Evolutionary conservation across 2,113 vertebrate genomes (phyloP), one percentile per base, ranked within the genome.

Genomic region (Cinclus cinclus): DNA sequence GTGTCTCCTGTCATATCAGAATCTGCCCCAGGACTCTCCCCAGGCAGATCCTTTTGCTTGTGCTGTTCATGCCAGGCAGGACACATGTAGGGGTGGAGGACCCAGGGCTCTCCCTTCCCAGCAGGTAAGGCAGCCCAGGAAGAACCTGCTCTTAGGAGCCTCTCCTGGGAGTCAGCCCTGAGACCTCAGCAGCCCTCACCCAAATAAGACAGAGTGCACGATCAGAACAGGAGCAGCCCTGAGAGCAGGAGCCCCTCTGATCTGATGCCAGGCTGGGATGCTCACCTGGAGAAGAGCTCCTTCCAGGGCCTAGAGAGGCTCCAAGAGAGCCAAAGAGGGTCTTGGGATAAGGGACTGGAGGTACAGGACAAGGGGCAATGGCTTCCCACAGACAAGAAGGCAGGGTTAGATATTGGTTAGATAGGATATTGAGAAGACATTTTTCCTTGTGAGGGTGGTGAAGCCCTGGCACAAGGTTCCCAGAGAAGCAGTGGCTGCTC

Each of bases 11-110:
- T 6, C 0, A 0, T 58, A 37, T 9, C 42, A 24, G 73, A 53
- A 25, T 37, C 18, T 30, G 28, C 25, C 7, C 27, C 25, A 2
- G 33, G 46, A 42, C 31, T 47, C 52, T 35, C n/a, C 47, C 52
- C 68, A 65, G 6, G 6, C 37, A 41, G 39, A 46, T 7, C 25
- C 11, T 27, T 39, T 65, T 39, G 65, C 50, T 27, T 3, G 18
- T 28, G 56, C 50, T 53, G 14, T 25, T n/a, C 77, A 11, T 0
- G 71, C 76, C 47, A 31, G 49, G 44, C 31, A 62, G 78, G 59
- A 24, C 59, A 39, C 12, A 2, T 0, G 0, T 17, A 5, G 22
- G 0, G 19, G 1, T 9, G 14, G 22, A 22, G n/a, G 30, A 73
- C 6, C 2, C 63, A 15, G 35, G 39, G 20, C 3, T 60, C 14